phyloP scores from a whole-genome alignment of 2,113 vertebrate genomes.

The Hoplias malabaricus region DNA sequence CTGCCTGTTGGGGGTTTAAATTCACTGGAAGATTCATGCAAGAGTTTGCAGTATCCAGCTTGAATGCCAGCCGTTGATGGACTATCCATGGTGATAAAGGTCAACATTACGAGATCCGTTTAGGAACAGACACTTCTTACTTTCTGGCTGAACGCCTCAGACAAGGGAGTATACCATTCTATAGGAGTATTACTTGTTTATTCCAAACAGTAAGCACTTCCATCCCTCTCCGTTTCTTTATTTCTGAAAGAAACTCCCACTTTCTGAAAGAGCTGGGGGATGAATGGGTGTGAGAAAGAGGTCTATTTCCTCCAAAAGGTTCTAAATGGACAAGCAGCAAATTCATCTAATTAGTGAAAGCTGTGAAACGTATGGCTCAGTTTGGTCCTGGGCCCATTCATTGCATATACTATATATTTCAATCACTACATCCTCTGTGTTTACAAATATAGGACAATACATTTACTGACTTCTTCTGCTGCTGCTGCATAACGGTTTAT shows the following conservation, averaged over 20 bases:
- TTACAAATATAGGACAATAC: no score
- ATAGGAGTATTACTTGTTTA: constrained; percentile 16
- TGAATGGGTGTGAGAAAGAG: constrained; percentile 9
- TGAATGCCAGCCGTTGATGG: constrained; percentile 18
- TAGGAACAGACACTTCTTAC: constrained; percentile 13
- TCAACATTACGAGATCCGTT: neutral
- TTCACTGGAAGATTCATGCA: neutral
- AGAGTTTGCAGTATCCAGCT: neutral
- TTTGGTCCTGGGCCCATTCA: neutral
- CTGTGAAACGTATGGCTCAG: neutral
- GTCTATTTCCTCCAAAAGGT: constrained; percentile 4
- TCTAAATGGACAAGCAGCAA: neutral
- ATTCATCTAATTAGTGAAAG: constrained; percentile 7
- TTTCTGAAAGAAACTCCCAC: constrained; percentile 23
- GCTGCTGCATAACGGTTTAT: no score
- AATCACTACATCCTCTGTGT: neutral
- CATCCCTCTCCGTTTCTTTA: neutral
- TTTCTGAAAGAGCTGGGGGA: constrained; percentile 14
- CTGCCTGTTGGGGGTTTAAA: neutral
- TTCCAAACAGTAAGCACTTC: neutral
- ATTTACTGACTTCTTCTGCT: no score
- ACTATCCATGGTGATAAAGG: neutral
- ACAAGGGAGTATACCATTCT: neutral
- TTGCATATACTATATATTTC: neutral
- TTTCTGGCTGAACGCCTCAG: neutral